Evolutionary conservation across 2,888 invertebrate species (phyloP), one percentile per base, ranked within the genome.

Genomic region (Syrista parreyssii): DNA sequence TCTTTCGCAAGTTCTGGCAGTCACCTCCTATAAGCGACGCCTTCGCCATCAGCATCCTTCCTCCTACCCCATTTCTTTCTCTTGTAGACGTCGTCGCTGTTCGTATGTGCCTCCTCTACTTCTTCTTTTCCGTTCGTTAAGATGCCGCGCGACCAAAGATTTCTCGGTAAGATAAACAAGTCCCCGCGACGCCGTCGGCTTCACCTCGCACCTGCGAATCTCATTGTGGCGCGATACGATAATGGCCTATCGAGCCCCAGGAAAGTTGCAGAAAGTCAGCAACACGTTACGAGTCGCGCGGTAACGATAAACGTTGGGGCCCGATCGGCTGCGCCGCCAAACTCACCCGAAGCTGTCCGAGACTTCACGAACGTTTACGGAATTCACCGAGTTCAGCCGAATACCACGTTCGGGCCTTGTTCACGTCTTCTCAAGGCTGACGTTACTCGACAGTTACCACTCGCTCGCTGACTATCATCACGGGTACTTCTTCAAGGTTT

Each of bases 121-220:
- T 80, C 82, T 84, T 80, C 81, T 85, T 86, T 86, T 85, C 84
- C 84, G 80, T 84, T 86, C 83, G 83, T 86, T 87, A 85, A 86
- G 85, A 87, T 86, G 84, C 83, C 83, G 84, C 84, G 79, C 81
- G 84, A 76, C 80, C 80, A 78, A 76, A 84, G 88, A 88, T 87
- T 88, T 87, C 88, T 86, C 79, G 82, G 84, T 84, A 86, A 86
- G 88, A 88, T 88, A 86, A 84, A 76, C 74, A 32, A 71, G 71
- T 32, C 78, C 74, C 73, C 40, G 40, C 23, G 40, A 0, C 40
- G 40, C 23, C 40, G 23, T 77, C 75, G 78, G 81, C 81, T 79
- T 84, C 80, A 78, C 81, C 82, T 85, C 80, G 82, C 79, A 84
- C 80, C 81, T 82, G 80, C 80, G 79, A 80, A 81, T 86, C 74